Conservation (phyloP, 2,888 invertebrate species). For the Coremacera marginata region DNA sequence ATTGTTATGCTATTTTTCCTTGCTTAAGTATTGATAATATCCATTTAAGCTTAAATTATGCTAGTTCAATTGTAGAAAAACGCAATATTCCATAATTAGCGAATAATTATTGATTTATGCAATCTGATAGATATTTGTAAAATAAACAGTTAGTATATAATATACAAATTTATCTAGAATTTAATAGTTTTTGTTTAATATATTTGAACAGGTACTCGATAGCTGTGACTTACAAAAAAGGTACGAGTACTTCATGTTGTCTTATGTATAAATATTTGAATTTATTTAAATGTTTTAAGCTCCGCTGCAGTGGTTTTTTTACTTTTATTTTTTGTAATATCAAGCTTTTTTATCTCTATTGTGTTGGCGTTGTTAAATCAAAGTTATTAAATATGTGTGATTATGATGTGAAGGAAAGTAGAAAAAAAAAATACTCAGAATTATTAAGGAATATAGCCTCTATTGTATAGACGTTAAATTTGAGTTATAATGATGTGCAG, state of each 20-base stretch:
- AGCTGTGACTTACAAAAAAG: conserved; percentile 33
- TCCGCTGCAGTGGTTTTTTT: conserved; percentile 40
- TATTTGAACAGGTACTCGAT: conserved; percentile 37
- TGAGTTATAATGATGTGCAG: no score
- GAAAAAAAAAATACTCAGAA: no score
- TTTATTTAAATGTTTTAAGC: conserved; percentile 41
- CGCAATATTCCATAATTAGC: conserved; percentile 3
- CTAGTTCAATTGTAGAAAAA: neutral
- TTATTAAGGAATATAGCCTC: no score
- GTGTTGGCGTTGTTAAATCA: no score
- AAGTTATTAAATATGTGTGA: no score
- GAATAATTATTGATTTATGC: neutral
- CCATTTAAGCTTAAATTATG: neutral
- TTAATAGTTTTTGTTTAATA: conserved; percentile 8
- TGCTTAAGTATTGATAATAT: neutral
- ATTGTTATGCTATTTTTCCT: conserved; percentile 6
- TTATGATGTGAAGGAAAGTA: no score
- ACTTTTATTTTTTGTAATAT: conserved; percentile 26
- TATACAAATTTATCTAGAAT: conserved; percentile 1
- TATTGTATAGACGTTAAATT: no score
- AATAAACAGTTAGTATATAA: neutral
- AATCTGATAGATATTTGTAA: neutral
- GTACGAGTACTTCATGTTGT: conserved; percentile 14
- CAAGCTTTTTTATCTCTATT: no score
- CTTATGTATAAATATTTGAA: no score